Evolutionary conservation across 2,113 vertebrate genomes (phyloP).

Genomic region (Raja brachyura): DNA sequence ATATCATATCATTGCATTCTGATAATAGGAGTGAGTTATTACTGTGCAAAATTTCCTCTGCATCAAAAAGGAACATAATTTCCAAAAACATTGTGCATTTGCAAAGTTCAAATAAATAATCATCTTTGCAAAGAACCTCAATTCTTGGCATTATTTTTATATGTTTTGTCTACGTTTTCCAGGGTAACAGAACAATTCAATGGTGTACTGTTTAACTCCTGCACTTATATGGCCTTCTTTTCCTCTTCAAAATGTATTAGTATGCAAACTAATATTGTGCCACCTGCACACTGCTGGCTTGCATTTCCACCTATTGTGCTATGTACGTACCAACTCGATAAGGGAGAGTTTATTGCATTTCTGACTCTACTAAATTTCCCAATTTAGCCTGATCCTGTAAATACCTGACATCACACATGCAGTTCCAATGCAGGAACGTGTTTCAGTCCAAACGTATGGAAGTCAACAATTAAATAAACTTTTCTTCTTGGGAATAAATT

Average conservation of each 20-base stretch:
- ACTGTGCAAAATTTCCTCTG: no score
- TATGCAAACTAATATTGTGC: background rate
- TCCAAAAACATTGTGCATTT: no score
- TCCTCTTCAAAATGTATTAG: background rate
- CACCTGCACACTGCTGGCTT: background rate
- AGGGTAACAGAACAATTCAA: no score
- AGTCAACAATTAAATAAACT: background rate
- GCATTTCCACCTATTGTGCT: background rate
- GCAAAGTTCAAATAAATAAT: no score
- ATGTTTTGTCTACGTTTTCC: no score
- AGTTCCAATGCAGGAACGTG: background rate
- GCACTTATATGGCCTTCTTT: background rate
- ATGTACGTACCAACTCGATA: background rate
- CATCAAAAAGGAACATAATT: no score
- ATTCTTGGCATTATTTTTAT: no score
- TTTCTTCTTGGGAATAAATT: background rate
- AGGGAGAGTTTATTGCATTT: background rate
- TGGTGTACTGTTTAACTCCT: no score
- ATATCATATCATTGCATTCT: no score
- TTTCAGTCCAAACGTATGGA: background rate
- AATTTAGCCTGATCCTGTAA: background rate
- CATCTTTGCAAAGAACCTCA: no score
- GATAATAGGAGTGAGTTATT: no score
- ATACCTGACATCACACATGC: background rate
- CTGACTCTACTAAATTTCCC: background rate